These are phyloP conservation scores for Ambastaia sidthimunki DNA, from an alignment of 2,797 vertebrate genomes.

Conservation along the genomic window DNA sequence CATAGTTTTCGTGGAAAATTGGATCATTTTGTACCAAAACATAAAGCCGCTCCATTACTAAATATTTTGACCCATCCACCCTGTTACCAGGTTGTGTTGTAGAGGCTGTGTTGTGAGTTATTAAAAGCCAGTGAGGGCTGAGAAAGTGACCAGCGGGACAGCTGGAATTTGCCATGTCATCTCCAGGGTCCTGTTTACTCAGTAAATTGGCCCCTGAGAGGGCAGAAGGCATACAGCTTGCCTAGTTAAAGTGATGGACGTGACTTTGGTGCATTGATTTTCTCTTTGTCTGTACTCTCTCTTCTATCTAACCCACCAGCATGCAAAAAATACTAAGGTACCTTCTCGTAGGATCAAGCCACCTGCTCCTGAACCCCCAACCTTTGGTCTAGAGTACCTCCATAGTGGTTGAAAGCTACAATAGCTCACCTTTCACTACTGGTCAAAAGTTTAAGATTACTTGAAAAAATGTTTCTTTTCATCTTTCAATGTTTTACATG, in stretches of 20 bases:
- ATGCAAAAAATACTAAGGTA: constrained; percentile 40
- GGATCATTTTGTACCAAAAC: constrained; percentile 4
- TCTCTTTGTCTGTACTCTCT: constrained; percentile 65
- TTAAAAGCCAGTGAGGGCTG: constrained; percentile 70
- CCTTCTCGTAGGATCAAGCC: constrained; percentile 40
- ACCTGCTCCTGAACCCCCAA: constrained; percentile 40
- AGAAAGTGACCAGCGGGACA: constrained; percentile 66
- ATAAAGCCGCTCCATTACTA: constrained; percentile 14
- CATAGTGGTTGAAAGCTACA: constrained; percentile 28
- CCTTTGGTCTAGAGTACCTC: constrained; percentile 45
- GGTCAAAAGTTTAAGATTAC: no score
- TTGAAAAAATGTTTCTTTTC: no score
- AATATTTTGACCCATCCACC: constrained; percentile 46
- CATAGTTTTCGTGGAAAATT: constrained; percentile 21
- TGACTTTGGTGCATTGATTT: constrained; percentile 79
- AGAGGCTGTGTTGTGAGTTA: constrained; percentile 65
- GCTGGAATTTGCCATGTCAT: constrained; percentile 64
- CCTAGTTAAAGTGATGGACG: constrained; percentile 84
- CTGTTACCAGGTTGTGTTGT: constrained; percentile 41
- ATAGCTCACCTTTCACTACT: background rate
- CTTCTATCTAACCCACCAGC: constrained; percentile 55
- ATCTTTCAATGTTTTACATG: no score
- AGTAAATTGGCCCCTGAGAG: constrained; percentile 82
- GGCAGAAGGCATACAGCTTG: constrained; percentile 61
- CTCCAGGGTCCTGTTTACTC: constrained; percentile 73